Evolutionary conservation across 2,113 vertebrate genomes (phyloP).

Genomic region (Zapus hudsonius): DNA sequence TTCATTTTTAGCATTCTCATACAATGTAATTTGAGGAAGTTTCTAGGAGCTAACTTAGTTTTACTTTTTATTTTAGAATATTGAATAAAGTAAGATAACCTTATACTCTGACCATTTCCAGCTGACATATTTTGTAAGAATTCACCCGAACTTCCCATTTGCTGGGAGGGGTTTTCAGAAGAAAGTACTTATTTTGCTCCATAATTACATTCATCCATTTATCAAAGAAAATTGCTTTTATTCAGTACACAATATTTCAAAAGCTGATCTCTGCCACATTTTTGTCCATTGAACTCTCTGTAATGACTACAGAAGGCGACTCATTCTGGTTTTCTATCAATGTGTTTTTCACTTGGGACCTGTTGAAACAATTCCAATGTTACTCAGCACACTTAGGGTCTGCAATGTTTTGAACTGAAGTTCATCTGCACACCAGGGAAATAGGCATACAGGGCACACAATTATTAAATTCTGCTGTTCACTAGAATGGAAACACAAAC

Average conservation of each 20-base stretch:
- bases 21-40: neutral
- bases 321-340: conserved; percentile 48
- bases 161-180: neutral
- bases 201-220: conserved; percentile 26
- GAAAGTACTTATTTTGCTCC: neutral
- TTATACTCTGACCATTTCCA: conserved; percentile 8
- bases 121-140: neutral
- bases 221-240: conserved; percentile 30
- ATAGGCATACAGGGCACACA: neutral
- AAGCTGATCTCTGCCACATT: neutral
- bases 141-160: neutral
- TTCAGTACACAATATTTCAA: conserved; percentile 40
- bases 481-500: neutral
- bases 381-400: neutral
- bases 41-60: neutral
- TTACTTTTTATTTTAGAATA: neutral
- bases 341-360: conserved; percentile 8
- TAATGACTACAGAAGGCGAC: conserved; percentile 1
- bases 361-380: conserved; percentile 50
- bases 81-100: neutral
- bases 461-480: neutral
- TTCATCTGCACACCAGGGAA: neutral
- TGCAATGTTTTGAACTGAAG: neutral
- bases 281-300: neutral
- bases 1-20: neutral